A percentile compares a stretch with the other conserved stretches of the same genome.
Evolutionary conservation across 2,113 vertebrate genomes (phyloP).

Genomic region (Neopipo cinnamomea): DNA sequence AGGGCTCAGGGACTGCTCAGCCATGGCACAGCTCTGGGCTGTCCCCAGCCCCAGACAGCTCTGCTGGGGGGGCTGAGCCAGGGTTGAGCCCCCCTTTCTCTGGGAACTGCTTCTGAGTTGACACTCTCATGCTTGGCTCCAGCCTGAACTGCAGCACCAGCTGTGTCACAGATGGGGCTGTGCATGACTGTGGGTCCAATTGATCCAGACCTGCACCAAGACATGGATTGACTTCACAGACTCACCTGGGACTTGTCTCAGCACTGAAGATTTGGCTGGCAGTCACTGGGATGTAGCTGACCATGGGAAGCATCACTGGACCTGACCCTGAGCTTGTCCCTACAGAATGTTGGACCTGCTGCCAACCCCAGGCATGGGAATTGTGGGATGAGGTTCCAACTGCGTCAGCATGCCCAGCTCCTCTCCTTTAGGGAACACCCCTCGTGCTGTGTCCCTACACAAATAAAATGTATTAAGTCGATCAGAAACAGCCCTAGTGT

Average conservation of each 20-base stretch:
- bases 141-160: neutral
- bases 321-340: neutral
- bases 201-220: neutral
- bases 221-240: neutral
- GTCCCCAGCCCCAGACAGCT: neutral
- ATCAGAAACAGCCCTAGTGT: neutral
- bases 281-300: neutral
- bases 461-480: accelerated
- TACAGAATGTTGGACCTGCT: accelerated
- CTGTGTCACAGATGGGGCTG: neutral
- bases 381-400: accelerated
- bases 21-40: neutral
- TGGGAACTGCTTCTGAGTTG: neutral
- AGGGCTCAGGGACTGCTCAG: neutral
- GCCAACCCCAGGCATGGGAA: neutral
- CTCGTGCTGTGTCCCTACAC: neutral
- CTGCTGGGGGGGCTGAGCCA: neutral
- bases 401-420: accelerated
- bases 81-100: neutral
- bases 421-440: neutral
- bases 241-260: neutral
- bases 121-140: neutral
- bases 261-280: neutral
- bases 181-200: accelerated
- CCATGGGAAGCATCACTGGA: neutral